phyloP scores from a whole-genome alignment of 1,140 invertebrate genomes.

The Zaprionus kolodkinae region DNA sequence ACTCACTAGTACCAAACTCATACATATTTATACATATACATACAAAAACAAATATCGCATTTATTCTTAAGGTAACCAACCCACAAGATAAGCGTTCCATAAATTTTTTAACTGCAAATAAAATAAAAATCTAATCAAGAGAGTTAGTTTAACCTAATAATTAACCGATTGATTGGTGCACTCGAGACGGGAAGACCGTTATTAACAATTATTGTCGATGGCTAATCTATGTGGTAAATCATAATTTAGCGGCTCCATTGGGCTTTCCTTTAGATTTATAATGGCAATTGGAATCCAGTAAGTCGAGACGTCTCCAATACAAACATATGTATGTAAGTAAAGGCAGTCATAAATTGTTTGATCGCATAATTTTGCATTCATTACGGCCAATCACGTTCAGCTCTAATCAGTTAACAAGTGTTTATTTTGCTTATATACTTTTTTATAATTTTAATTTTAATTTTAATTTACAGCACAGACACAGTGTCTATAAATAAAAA shows the following conservation, averaged over 20 bases:
- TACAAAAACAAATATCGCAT: not conserved
- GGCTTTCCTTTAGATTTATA: conserved; percentile 35
- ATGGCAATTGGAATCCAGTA: conserved; percentile 21
- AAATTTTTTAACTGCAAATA: conserved; percentile 7
- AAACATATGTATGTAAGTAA: conserved; percentile 2
- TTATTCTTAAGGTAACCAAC: conserved; percentile 14
- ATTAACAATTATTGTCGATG: conserved; percentile 26
- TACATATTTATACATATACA: not conserved
- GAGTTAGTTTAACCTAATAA: conserved; percentile 9
- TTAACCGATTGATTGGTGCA: conserved; percentile 9
- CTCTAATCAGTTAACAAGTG: conserved; percentile 7
- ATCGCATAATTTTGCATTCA: conserved; percentile 34
- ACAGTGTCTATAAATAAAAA: conserved; percentile 24
- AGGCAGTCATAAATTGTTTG: conserved; percentile 21
- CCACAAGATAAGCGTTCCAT: conserved; percentile 11
- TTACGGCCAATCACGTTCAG: conserved; percentile 33
- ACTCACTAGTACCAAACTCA: conserved; percentile 8
- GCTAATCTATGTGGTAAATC: conserved; percentile 33
- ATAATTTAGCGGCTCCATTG: conserved; percentile 9
- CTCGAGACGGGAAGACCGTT: conserved; percentile 12
- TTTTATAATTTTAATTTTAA: conserved; percentile 8
- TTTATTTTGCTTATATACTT: not conserved
- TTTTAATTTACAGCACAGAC: conserved; percentile 18
- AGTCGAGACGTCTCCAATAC: not conserved
- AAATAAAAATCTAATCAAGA: conserved; percentile 13